Conservation (phyloP, 2,797 vertebrate genomes). For the Anguilla obscura region DNA sequence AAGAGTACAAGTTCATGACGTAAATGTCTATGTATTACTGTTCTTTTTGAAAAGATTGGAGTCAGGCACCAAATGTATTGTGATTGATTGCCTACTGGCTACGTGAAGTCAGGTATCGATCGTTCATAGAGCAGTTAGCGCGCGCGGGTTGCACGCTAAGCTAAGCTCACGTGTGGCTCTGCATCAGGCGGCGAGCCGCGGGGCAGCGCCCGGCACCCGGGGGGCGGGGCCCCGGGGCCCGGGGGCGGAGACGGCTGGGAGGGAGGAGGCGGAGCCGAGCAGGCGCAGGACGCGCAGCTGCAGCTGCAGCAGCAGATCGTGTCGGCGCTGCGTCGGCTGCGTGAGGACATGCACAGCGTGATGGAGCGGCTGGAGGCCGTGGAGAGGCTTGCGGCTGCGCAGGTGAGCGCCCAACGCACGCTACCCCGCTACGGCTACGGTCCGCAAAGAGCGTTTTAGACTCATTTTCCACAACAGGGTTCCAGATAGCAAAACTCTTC, state of each 20-base stretch:
- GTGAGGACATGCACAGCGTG: slow-evolving; percentile 81
- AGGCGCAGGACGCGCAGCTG: slow-evolving; percentile 64
- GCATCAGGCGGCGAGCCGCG: slow-evolving; percentile 58
- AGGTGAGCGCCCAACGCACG: slow-evolving; percentile 62
- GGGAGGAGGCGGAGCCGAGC: slow-evolving; percentile 42
- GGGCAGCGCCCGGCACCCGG: slow-evolving; percentile 38
- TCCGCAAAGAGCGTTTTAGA: too few relatives aligned
- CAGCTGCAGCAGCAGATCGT: slow-evolving; percentile 77
- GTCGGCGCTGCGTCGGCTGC: slow-evolving; percentile 68
- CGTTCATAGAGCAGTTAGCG: background rate
- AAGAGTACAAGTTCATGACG: too few relatives aligned
- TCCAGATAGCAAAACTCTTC: too few relatives aligned
- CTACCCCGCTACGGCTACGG: too few relatives aligned
- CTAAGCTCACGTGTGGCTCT: background rate
- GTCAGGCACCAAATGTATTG: background rate
- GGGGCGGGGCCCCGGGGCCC: slow-evolving; percentile 25
- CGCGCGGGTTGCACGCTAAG: background rate
- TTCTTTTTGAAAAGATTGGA: too few relatives aligned
- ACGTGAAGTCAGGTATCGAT: background rate
- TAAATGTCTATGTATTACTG: too few relatives aligned
- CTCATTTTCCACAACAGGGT: too few relatives aligned
- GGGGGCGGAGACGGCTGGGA: slow-evolving; percentile 56
- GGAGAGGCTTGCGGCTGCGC: slow-evolving; percentile 69
- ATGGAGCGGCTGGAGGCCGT: slow-evolving; percentile 78
- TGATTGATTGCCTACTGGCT: background rate